Conservation (phyloP, 2,113 vertebrate genomes). For the Catharus bicknelli region DNA sequence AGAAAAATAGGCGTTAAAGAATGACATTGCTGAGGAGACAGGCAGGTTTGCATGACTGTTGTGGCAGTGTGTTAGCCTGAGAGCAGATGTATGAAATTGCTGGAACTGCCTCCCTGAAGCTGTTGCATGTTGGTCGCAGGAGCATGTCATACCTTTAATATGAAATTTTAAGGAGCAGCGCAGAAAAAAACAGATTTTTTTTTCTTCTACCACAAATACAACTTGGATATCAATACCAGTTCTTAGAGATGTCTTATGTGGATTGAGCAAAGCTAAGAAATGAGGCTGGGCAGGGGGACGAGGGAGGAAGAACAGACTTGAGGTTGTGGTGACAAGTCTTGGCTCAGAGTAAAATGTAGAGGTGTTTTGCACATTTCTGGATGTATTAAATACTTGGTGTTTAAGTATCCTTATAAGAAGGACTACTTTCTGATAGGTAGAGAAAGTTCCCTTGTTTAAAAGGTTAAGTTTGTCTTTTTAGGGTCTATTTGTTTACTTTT, state of each 20-base stretch:
- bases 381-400: not conserved
- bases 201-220: not conserved
- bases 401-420: not conserved
- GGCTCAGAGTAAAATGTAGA: not conserved
- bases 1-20: not conserved
- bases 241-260: not conserved
- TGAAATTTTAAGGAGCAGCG: not conserved
- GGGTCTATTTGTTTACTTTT: not conserved
- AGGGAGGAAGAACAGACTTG: not conserved
- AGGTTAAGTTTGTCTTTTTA: not conserved
- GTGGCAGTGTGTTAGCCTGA: not conserved
- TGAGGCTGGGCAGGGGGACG: not conserved
- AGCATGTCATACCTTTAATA: not conserved
- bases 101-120: not conserved
- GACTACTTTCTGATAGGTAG: not conserved
- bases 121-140: not conserved
- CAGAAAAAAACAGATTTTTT: not conserved
- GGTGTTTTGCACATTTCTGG: not conserved
- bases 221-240: fast-evolving
- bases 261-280: not conserved
- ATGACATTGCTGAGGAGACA: not conserved
- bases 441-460: not conserved
- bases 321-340: not conserved
- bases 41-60: not conserved
- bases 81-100: not conserved